Evolutionary conservation across 2,888 invertebrate species (phyloP).

Genomic region (Xestia sexstrigata): DNA sequence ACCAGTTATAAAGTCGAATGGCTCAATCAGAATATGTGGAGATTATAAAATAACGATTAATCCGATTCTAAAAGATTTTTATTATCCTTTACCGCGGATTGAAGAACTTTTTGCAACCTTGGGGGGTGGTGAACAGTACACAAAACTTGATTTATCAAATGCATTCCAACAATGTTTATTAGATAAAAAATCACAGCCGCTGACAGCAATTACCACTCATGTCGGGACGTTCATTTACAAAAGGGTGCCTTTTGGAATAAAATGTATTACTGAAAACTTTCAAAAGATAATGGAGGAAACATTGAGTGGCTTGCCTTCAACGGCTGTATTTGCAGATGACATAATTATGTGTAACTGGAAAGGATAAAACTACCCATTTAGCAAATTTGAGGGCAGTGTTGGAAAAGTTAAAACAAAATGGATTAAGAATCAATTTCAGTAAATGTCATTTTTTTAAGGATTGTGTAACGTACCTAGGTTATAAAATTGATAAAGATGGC

Average conservation of each 20-base stretch:
- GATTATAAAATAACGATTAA: too few relatives aligned
- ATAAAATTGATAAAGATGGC: constrained; percentile 15
- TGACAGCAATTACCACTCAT: constrained; percentile 64
- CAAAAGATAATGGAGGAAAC: constrained; percentile 61
- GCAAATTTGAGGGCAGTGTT: constrained; percentile 39
- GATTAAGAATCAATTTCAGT: constrained; percentile 38
- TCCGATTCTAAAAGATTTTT: too few relatives aligned
- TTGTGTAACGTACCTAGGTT: constrained; percentile 12
- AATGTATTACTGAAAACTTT: constrained; percentile 62
- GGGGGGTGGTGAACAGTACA: constrained; percentile 30
- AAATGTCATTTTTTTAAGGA: constrained; percentile 25
- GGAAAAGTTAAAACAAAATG: constrained; percentile 30
- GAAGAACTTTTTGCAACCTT: too few relatives aligned
- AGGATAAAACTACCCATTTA: constrained; percentile 23
- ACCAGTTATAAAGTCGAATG: too few relatives aligned
- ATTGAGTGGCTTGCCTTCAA: constrained; percentile 41
- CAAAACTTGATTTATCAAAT: constrained; percentile 61
- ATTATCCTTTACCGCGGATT: too few relatives aligned
- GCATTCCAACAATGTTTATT: constrained; percentile 60
- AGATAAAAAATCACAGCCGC: constrained; percentile 48
- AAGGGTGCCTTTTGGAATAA: constrained; percentile 53
- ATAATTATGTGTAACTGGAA: constrained; percentile 56
- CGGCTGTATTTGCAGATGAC: constrained; percentile 53
- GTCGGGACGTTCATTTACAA: constrained; percentile 56
- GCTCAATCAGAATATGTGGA: too few relatives aligned